Evolutionary conservation across 2,888 invertebrate genomes (phyloP), one percentile per base, ranked within the genome.

Genomic region (Calephelis perditalis): DNA sequence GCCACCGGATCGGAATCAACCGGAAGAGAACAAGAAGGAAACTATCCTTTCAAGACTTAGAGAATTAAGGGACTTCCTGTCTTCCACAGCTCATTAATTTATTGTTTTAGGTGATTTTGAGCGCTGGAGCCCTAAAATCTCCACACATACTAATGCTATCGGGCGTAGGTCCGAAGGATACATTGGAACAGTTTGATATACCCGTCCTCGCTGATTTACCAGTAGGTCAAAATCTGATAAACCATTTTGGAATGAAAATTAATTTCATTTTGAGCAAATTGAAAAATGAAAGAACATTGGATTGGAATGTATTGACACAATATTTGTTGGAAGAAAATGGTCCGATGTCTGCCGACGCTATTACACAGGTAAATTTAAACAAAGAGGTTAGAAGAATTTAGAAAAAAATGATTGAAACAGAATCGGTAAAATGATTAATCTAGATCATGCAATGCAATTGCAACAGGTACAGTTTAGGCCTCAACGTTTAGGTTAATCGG

Each of bases 331-430:
- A 84, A 43, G 82, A 89, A 44, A 78, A 74, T 2, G 94, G 94
- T 0, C 92, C 93, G 0, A 90, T 94, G 92, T 77, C 92, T n/a
- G 91, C 92, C 0, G 93, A 93, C 2, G 94, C 93, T 3, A 72
- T 93, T 66, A 93, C 93, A 0, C 93, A 94, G 84, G 86, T 94
- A 61, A 35, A 63, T 61, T 37, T 40, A 35, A 40, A 8, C 40
- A 7, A 4, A 6, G 0, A 26, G 26, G 26, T 4, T 4, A 40
- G 6, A 6, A 6, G 3, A 1, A 40, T 3, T 7, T n/a, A n/a
- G 5, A 40, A 6, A 40, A 40, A 40, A 40, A 4, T 6, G 6
- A 1, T 40, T 40, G 6, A 8, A 40, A 40, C 6, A 6, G 6
- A 40, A 37, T 7, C 5, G 6, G 37, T 7, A 37, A 37, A 37